phyloP scores from a whole-genome alignment of 2,113 vertebrate genomes.

The Arizona elegans region DNA sequence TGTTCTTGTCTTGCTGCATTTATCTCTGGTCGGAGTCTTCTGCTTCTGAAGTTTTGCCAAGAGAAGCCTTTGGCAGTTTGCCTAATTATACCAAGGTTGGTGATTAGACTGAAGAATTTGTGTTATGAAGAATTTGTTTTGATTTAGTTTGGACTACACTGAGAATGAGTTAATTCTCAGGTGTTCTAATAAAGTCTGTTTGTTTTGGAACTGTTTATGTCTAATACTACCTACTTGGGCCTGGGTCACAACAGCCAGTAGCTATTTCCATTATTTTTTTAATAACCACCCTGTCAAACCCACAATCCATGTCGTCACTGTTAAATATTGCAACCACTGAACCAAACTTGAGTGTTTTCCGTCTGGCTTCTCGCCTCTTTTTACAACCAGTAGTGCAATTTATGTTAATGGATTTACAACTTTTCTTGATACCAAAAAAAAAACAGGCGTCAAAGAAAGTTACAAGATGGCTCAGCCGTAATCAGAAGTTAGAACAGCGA shows the following conservation, averaged over 20 bases:
- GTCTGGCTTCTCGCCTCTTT: neutral
- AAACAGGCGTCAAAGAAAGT: neutral
- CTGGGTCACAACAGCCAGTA: neutral
- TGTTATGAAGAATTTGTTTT: no score
- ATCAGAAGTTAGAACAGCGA: neutral
- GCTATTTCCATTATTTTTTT: neutral
- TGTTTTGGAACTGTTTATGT: no score
- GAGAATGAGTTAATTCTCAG: no score
- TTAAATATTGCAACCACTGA: neutral
- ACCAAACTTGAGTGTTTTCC: fast-evolving
- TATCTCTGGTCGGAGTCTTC: no score
- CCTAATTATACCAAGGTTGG: no score
- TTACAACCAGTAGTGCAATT: conserved; percentile 12
- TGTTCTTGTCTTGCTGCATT: no score
- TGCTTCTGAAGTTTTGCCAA: no score
- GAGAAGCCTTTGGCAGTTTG: no score
- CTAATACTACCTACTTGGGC: no score
- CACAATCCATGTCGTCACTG: neutral
- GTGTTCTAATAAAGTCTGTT: no score
- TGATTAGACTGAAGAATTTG: no score
- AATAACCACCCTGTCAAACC: neutral
- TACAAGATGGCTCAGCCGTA: neutral
- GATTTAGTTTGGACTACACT: no score
- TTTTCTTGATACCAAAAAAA: conserved; percentile 13
- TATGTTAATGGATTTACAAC: neutral